A percentile compares a stretch with the other conserved stretches of the same genome.
phyloP scores from a whole-genome alignment of 2,113 vertebrate genomes.

The Lamprotornis superbus region DNA sequence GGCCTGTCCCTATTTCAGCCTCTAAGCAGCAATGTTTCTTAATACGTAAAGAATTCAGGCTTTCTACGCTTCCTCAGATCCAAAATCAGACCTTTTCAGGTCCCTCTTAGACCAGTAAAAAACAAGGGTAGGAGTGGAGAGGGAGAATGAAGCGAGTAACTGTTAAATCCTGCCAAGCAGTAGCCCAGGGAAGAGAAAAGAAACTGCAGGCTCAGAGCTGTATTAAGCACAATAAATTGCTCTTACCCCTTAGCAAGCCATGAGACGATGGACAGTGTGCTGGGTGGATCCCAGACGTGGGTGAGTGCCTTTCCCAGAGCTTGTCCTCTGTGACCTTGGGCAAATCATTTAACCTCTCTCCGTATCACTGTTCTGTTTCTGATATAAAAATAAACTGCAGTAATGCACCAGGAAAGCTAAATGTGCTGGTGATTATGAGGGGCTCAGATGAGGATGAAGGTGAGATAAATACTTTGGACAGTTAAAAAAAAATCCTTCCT shows the following conservation, averaged over 20 bases:
- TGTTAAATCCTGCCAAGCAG: not conserved
- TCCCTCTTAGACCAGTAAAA: not conserved
- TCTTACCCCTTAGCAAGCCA: not conserved
- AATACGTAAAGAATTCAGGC: not conserved
- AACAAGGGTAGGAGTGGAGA: not conserved
- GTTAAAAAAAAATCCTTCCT: not conserved
- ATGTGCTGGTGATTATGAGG: not conserved
- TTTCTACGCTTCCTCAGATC: not conserved
- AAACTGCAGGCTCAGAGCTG: not conserved
- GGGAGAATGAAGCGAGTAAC: not conserved
- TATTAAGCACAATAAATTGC: not conserved
- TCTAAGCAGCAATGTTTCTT: not conserved
- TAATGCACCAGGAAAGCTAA: not conserved
- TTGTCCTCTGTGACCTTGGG: slow-evolving; percentile 3
- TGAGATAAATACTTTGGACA: slow-evolving; percentile 21
- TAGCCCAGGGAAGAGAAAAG: not conserved
- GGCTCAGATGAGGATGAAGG: not conserved
- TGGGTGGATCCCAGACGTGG: not conserved
- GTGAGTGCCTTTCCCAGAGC: not conserved
- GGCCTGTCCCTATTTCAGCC: not conserved
- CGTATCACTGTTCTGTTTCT: not conserved
- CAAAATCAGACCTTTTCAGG: not conserved
- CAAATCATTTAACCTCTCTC: slow-evolving; percentile 10
- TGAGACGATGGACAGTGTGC: not conserved
- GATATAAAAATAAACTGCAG: slow-evolving; percentile 23